These are phyloP conservation scores for Perithous albicinctus DNA, from an alignment of 2,888 invertebrate species.

Conservation along the genomic window DNA sequence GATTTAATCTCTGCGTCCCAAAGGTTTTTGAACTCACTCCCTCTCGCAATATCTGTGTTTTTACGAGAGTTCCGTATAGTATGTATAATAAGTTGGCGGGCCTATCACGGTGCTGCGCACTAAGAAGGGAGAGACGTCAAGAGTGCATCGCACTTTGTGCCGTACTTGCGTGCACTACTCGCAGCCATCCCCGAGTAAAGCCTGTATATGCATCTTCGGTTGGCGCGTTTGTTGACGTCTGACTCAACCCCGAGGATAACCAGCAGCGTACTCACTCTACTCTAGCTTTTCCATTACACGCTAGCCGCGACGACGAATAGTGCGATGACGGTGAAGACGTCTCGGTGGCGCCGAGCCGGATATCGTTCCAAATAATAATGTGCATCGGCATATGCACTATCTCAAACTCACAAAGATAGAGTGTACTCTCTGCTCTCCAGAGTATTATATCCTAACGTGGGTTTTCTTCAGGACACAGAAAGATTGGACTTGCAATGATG, in stretches of 20 bases:
- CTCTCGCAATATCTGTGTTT: constrained; percentile 32
- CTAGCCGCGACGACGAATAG: not conserved
- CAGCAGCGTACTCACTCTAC: not conserved
- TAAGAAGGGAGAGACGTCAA: not conserved
- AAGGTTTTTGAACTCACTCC: constrained; percentile 24
- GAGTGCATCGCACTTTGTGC: constrained; percentile 38
- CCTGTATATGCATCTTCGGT: constrained; percentile 10
- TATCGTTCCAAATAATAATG: constrained; percentile 35
- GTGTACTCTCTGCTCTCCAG: not conserved
- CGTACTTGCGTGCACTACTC: constrained; percentile 1
- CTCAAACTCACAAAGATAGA: not conserved
- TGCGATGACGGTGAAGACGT: constrained; percentile 11
- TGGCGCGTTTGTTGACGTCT: constrained; percentile 37
- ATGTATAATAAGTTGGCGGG: not conserved
- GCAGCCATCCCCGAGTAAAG: not conserved
- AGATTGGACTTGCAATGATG: constrained; percentile 12
- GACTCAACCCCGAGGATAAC: constrained; percentile 39
- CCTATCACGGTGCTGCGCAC: not conserved
- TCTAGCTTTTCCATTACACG: constrained; percentile 19
- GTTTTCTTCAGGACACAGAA: not conserved
- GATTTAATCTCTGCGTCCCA: constrained; percentile 6
- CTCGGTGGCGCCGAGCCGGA: constrained; percentile 12
- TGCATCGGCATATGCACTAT: not conserved
- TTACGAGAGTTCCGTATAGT: constrained; percentile 35
- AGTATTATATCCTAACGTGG: constrained; percentile 16